A percentile compares a stretch with the other conserved stretches of the same genome.
Conservation (phyloP, 2,888 invertebrate species). For the Periphyllus acericola region DNA sequence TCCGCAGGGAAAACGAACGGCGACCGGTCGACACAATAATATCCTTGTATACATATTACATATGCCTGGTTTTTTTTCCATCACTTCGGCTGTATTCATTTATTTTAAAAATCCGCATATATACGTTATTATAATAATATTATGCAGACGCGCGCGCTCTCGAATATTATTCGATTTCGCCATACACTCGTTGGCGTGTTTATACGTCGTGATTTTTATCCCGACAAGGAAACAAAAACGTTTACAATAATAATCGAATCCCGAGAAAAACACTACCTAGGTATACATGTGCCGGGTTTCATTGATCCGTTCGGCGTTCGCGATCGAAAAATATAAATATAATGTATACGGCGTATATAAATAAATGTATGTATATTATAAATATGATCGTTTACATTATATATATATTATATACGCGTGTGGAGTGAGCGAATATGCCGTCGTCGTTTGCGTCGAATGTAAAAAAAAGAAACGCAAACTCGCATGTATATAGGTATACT, state of each 20-base stretch:
- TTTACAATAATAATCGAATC: not conserved
- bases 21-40: not conserved
- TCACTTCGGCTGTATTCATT: not conserved
- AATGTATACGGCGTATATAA: not conserved
- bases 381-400: too few relatives aligned
- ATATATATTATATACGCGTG: not conserved
- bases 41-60: not conserved
- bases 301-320: not conserved
- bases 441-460: not conserved
- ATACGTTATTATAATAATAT: not conserved
- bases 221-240: not conserved
- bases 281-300: not conserved
- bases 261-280: slow-evolving; percentile 5
- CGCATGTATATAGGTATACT: not conserved
- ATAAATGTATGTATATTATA: too few relatives aligned
- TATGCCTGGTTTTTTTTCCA: not conserved
- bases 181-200: too few relatives aligned
- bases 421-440: not conserved
- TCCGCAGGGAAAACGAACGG: not conserved
- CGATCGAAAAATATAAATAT: not conserved
- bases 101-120: too few relatives aligned
- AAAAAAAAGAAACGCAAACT: not conserved
- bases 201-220: not conserved
- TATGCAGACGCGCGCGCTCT: not conserved
- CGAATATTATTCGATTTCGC: not conserved